Evolutionary conservation across 2,113 vertebrate genomes (phyloP).

Genomic region (Albula goreensis): DNA sequence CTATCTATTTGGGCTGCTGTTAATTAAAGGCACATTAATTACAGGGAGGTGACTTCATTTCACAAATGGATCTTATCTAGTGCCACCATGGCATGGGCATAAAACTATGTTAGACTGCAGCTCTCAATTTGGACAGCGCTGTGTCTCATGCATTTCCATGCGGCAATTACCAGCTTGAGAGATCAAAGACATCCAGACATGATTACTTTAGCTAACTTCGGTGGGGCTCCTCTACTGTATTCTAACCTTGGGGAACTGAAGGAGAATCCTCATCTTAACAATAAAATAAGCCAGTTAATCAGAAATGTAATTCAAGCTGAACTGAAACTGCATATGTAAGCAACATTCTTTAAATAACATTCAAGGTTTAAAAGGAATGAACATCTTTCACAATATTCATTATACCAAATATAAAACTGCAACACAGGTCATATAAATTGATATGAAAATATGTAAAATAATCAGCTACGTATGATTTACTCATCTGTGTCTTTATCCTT

Average conservation of each 20-base stretch:
- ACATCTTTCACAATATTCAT: too few relatives aligned
- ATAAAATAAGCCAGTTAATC: too few relatives aligned
- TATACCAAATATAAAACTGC: too few relatives aligned
- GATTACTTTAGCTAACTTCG: background rate
- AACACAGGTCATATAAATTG: too few relatives aligned
- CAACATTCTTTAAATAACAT: too few relatives aligned
- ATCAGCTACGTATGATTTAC: too few relatives aligned
- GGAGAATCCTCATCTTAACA: too few relatives aligned
- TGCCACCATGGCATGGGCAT: background rate
- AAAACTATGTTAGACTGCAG: background rate
- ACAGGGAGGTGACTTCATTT: background rate
- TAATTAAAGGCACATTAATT: background rate
- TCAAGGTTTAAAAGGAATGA: too few relatives aligned
- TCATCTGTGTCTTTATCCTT: too few relatives aligned
- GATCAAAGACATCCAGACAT: constrained; percentile 12
- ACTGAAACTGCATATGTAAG: too few relatives aligned
- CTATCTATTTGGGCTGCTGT: background rate
- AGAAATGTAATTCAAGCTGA: too few relatives aligned
- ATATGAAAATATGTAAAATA: too few relatives aligned
- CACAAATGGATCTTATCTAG: background rate
- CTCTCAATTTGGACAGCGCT: background rate
- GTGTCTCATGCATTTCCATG: background rate
- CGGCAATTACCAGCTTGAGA: background rate
- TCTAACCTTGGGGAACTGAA: background rate
- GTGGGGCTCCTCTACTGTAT: background rate